Evolutionary conservation across 1,140 invertebrate species (phyloP), one percentile per base, ranked within the genome.

Genomic region (Trachymyrmex cornetzi): DNA sequence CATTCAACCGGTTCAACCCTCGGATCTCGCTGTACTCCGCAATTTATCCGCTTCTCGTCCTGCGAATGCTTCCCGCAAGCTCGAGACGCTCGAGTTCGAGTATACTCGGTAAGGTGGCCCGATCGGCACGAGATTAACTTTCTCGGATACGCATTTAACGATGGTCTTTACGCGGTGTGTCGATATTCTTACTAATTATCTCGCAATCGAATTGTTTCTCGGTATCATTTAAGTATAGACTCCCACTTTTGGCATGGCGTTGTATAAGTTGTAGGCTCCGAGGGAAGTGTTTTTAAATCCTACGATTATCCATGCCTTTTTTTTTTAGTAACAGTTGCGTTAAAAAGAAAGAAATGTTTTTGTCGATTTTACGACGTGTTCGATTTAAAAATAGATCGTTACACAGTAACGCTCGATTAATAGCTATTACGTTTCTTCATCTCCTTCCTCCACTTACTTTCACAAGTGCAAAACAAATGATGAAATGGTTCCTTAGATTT

Each of bases 21-120:
- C 27, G 22, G 75, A 81, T 74, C 59, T 86, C 63, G 50, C 74
- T 87, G 44, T 61, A 27, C 63, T 48, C 30, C 48, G 72, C 48
- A 48, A 85, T 69, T 85, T 64, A 77, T 90, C 50, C 57, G 75
- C 69, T 90, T 71, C 71, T 69, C 63, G 61, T 84, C 48, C 44
- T 85, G 30, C 38, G 53, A 81, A 77, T 19, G 22, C 38, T 44
- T 5, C 27, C 59, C 2, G 75, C 34, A 30, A 63, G 59, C 84
- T 81, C 53, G 63, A 90, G 48, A 38, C 38, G 9, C 11, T 44
- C 11, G 34, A 38, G 34, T 38, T 27, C 27, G 38, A 44, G 38
- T 44, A 22, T 27, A 19, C 19, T 72, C 48, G 89, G 89, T 90
- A 85, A 90, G 24, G 48, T 80, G 38, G 53, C 22, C 48, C n/a